Base-by-base conservation (phyloP, 2,888 invertebrate genomes). In the Diploptera punctata region DNA sequence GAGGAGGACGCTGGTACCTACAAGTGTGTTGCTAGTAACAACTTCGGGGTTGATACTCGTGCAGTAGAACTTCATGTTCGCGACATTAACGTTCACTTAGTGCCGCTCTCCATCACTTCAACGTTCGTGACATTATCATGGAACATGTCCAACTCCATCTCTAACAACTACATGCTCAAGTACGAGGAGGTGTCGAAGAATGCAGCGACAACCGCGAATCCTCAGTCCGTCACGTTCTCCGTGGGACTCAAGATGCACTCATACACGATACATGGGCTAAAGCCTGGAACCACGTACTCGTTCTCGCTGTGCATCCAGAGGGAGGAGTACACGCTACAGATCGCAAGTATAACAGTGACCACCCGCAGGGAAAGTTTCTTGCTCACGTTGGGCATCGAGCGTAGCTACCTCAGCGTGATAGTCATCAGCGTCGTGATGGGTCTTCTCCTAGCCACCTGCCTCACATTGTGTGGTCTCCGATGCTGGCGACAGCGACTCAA, bases 261-360 rank as follows among this genome's bases (percentile, higher is more conserved):
- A 19, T 83, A 82, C 76, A 83, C 82, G 26, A 79, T 83, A n/a
- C 79, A 79, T 44, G 80, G 81, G 29, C 78, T 83, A 16, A 77
- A 79, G 71, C 81, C 83, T 4, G 76, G 78, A 19, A 80, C 80
- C 10, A 77, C 77, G 3, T 83, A 83, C 75, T 80, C 80, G 71
- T 79, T 83, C 74, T 82, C 82, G 72, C 77, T 83, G 33, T 79
- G 81, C 54, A 78, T 83, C 29, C 79, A 80, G 49, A 33, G 78
- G 77, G 70, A 79, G 77, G 70, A 77, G 76, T 75, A 79, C 43
- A 77, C 79, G 43, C 76, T 81, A 47, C 75, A 78, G 19, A 75
- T 83, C 49, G 77, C 78, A 38, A 80, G 80, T 67, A 70, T 76
- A 33, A 54, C 67, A 21, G 75, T 78, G 21, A 78, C 77, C 16